Evolutionary conservation across 2,888 invertebrate genomes (phyloP), one percentile per base, ranked within the genome.

Genomic region (Chrysomela aeneicollis): DNA sequence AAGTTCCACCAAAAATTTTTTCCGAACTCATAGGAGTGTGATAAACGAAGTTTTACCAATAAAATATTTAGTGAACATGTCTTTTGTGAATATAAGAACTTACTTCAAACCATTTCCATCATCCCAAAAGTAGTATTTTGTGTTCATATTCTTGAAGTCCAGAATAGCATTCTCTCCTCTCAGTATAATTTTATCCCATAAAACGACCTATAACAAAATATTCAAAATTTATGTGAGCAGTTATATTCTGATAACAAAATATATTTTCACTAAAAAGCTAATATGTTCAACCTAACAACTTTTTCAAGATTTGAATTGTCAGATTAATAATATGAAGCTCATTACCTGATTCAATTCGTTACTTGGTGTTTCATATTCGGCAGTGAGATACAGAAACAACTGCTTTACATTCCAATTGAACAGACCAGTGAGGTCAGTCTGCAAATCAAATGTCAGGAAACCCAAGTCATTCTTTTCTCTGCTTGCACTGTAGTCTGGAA

Each of bases 341-440:
- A n/a, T 64, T 80, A 87, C 87, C 86, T 95, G 94, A 82, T 94
- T 94, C 52, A 96, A 85, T 79, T 90, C 90, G 86, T 98, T 98
- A 69, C 89, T 90, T 18, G 88, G 84, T 12, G 98, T 96, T 75
- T 90, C 86, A 83, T 99, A 99, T 83, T 99, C 98, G 1, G 98
- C 99, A 46, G 97, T 97, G 35, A 99, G 86, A 81, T 97, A 99
- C 26, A 99, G 84, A 84, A 98, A 99, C 71, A 99, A 84, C 81
- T 98, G 96, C 79, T 99, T 99, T 0, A 98, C 98, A 84, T 99
- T 99, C 99, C 99, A 99, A 84, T 99, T 98, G 84, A 99, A 99
- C 21, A 98, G 85, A 73, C 90, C 89, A 22, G 93, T 90, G 59
- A 98, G 87, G 88, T 96, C 95, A 74, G 96, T 93, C 82, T 95